phyloP scores from a whole-genome alignment of 2,113 vertebrate species.

The Passer domesticus region DNA sequence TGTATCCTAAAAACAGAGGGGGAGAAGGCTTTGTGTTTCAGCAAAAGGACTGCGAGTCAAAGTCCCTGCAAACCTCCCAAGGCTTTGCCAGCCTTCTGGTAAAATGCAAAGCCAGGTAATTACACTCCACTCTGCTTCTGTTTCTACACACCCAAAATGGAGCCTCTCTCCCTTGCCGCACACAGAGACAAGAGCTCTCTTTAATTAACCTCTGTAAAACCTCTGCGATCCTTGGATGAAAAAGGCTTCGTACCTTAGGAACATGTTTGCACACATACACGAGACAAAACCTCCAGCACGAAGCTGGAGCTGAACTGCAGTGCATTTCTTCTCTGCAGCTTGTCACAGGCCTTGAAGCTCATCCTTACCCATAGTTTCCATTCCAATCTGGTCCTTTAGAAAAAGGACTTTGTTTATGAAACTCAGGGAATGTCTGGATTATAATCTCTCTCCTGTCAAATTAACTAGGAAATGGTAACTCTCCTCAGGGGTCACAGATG shows the following conservation, averaged over 20 bases:
- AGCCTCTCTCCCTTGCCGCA: slow-evolving; percentile 2
- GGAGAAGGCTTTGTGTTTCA: slow-evolving; percentile 7
- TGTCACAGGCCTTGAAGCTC: not conserved
- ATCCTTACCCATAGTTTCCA: not conserved
- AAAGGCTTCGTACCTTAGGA: not conserved
- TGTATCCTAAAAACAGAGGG: not conserved
- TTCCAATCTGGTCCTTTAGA: not conserved
- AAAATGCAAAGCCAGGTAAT: slow-evolving; percentile 42
- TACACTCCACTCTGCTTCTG: not conserved
- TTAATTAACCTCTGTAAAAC: slow-evolving; percentile 47
- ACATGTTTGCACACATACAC: not conserved
- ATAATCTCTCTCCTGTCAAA: slow-evolving; percentile 44
- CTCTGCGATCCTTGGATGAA: slow-evolving; percentile 5
- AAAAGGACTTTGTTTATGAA: slow-evolving; percentile 32
- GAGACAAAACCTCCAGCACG: not conserved
- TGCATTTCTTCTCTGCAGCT: not conserved
- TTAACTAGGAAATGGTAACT: not conserved
- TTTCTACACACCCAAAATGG: slow-evolving; percentile 32
- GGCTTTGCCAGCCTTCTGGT: not conserved
- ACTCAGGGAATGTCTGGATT: slow-evolving; percentile 16
- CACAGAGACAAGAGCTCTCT: slow-evolving; percentile 36
- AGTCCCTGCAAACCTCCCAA: not conserved
- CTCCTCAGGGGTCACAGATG: not conserved
- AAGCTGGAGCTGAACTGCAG: not conserved
- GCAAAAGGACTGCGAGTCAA: not conserved